These are phyloP conservation scores for Euleptes europaea DNA, from an alignment of 2,113 vertebrate species.

Conservation along the genomic window DNA sequence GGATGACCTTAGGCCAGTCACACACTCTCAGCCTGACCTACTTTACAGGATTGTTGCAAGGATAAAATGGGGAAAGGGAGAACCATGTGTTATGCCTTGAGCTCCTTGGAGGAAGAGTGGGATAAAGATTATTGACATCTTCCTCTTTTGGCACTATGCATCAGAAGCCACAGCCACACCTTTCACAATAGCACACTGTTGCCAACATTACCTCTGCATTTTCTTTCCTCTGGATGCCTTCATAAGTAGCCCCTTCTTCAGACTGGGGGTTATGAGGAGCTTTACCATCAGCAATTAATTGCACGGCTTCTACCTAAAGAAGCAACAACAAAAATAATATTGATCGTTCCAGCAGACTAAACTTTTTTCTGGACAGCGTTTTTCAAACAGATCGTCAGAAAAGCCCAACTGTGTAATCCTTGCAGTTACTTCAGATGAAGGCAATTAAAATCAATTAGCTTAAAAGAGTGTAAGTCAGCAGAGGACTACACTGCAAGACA, in stretches of 20 bases:
- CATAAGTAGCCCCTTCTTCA: slow-evolving; percentile 91
- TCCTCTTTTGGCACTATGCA: background rate
- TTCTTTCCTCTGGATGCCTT: slow-evolving; percentile 96
- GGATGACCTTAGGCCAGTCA: no score
- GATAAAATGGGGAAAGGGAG: no score
- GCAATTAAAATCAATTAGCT: no score
- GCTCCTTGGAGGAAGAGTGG: no score
- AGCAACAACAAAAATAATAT: slow-evolving; percentile 27
- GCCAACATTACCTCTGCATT: slow-evolving; percentile 83
- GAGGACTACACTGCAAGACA: no score
- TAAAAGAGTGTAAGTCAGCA: no score
- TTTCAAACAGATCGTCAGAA: no score
- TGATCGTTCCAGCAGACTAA: background rate
- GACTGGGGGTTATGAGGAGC: slow-evolving; percentile 86
- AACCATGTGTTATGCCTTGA: no score
- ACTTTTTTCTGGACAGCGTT: background rate
- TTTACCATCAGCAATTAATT: slow-evolving; percentile 92
- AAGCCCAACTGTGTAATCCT: no score
- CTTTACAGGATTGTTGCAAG: no score
- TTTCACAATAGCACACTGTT: background rate
- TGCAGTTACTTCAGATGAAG: no score
- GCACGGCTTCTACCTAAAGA: slow-evolving; percentile 91
- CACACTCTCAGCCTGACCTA: no score
- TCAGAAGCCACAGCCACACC: background rate
- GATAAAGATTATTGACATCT: background rate